Percentiles rank a stretch among this genome's conserved stretches.
Conservation (phyloP, 2,797 vertebrate genomes). For the Podarcis lilfordi region DNA sequence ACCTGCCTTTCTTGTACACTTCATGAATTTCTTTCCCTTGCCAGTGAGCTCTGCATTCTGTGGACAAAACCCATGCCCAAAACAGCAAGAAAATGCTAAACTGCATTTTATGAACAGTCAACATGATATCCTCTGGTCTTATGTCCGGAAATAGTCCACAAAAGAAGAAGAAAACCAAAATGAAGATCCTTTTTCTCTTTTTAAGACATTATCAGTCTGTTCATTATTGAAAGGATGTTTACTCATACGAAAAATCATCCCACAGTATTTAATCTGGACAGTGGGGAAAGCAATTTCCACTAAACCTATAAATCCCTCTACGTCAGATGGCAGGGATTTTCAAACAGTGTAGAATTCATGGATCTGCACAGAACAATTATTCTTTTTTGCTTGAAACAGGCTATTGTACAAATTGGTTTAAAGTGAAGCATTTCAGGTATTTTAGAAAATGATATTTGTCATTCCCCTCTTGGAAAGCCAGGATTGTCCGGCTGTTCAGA, state of each 20-base stretch:
- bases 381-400: slow-evolving; percentile 58
- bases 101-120: slow-evolving; percentile 81
- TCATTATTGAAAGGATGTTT: slow-evolving; percentile 79
- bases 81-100: slow-evolving; percentile 82
- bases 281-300: slow-evolving; percentile 85
- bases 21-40: slow-evolving; percentile 77
- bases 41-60: slow-evolving; percentile 75
- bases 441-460: slow-evolving; percentile 15
- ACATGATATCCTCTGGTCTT: slow-evolving; percentile 64
- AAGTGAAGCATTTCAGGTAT: slow-evolving; percentile 45
- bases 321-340: slow-evolving; percentile 90
- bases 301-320: slow-evolving; percentile 89
- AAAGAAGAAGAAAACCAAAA: slow-evolving; percentile 63
- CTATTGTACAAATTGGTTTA: slow-evolving; percentile 72
- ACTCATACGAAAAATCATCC: slow-evolving; percentile 76
- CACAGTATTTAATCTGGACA: slow-evolving; percentile 85
- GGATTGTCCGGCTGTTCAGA: slow-evolving; percentile 2
- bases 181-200: slow-evolving; percentile 67
- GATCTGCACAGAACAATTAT: slow-evolving; percentile 68
- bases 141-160: slow-evolving; percentile 71
- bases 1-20: slow-evolving; percentile 85
- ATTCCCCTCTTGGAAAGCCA: slow-evolving; percentile 17
- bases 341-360: slow-evolving; percentile 72
- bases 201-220: slow-evolving; percentile 78
- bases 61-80: slow-evolving; percentile 80